Evolutionary conservation across 2,888 invertebrate species (phyloP).

Genomic region (Acronicta leporina): DNA sequence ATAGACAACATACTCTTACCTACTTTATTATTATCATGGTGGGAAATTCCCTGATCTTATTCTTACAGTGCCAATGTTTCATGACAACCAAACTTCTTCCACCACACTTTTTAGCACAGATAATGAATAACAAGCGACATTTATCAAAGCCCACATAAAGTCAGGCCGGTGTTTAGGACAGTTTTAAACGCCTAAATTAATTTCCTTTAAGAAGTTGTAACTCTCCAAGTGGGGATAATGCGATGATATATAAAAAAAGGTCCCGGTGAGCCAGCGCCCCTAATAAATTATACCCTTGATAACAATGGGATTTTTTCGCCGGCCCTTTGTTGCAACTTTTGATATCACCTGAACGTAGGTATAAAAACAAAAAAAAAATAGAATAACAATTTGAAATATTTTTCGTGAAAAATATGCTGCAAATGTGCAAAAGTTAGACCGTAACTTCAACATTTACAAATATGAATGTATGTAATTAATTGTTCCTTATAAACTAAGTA

Average conservation of each 20-base stretch:
- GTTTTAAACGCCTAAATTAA: constrained; percentile 88
- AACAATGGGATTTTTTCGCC: constrained; percentile 89
- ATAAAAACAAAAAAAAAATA: constrained; percentile 51
- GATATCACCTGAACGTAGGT: constrained; percentile 86
- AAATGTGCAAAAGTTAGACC: too few relatives aligned
- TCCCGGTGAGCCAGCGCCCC: constrained; percentile 83
- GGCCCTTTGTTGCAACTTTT: constrained; percentile 88
- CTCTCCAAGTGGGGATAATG: constrained; percentile 88
- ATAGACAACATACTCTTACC: too few relatives aligned
- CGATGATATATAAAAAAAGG: constrained; percentile 90
- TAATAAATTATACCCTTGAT: constrained; percentile 90
- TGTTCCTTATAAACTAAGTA: too few relatives aligned
- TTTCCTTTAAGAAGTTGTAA: constrained; percentile 89
- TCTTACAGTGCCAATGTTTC: not conserved
- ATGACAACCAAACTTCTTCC: constrained; percentile 21
- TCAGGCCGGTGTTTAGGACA: constrained; percentile 82
- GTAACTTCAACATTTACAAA: not conserved
- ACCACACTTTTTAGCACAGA: constrained; percentile 47
- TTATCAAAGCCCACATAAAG: constrained; percentile 82
- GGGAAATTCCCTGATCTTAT: too few relatives aligned
- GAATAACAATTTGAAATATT: constrained; percentile 27
- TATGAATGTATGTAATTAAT: too few relatives aligned
- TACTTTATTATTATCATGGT: too few relatives aligned
- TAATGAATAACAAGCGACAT: constrained; percentile 68
- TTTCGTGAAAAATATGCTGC: constrained; percentile 4